Evolutionary conservation across 1,140 invertebrate species (phyloP).

Genomic region (Ceratina australensis): DNA sequence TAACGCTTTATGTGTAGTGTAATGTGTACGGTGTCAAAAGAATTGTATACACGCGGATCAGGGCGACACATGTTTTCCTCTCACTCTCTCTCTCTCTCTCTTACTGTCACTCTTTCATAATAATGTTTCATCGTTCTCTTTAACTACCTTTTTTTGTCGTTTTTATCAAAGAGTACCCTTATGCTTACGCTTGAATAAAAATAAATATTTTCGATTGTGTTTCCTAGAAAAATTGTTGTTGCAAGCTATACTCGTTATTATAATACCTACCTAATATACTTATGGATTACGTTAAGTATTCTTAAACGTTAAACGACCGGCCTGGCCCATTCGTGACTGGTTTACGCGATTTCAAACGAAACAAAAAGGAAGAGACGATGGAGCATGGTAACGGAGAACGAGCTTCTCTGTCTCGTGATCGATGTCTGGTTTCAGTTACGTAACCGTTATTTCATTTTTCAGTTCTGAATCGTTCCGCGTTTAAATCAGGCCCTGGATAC

Average conservation of each 20-base stretch:
- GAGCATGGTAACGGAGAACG: neutral
- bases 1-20: neutral
- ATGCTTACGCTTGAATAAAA: constrained; percentile 68
- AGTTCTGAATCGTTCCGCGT: too few species aligned
- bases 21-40: neutral
- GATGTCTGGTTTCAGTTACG: too few species aligned
- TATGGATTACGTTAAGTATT: constrained; percentile 62
- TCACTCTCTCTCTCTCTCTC: neutral
- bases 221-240: constrained; percentile 68
- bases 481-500: too few species aligned
- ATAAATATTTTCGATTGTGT: constrained; percentile 71
- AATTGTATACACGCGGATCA: neutral
- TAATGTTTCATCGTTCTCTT: constrained; percentile 21
- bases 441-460: too few species aligned
- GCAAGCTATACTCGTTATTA: constrained; percentile 60
- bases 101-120: constrained; percentile 2
- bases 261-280: constrained; percentile 54
- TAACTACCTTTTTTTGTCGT: constrained; percentile 2
- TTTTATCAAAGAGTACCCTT: constrained; percentile 65
- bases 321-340: neutral
- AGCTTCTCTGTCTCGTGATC: neutral
- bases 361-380: neutral
- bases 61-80: constrained; percentile 11
- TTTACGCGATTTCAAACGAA: too few species aligned
- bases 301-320: constrained; percentile 28